phyloP scores from a whole-genome alignment of 2,888 invertebrate genomes.

The Amiota mariae region DNA sequence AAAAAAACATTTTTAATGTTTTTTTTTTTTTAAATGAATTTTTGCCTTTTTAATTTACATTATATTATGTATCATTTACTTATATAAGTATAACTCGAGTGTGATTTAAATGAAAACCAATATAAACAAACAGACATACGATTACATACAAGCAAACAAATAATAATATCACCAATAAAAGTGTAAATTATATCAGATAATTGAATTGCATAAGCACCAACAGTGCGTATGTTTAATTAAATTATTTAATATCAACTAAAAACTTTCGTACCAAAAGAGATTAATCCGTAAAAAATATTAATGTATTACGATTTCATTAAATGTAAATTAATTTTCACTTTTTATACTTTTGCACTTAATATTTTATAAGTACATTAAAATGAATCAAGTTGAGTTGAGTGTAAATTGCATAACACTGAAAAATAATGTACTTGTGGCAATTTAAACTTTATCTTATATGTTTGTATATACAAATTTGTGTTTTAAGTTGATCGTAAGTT shows the following conservation, averaged over 20 bases:
- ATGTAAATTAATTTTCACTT: not conserved
- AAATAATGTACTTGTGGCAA: not conserved
- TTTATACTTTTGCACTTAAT: not conserved
- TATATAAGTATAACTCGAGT: not conserved
- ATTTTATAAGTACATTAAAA: not conserved
- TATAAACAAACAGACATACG: too few relatives aligned
- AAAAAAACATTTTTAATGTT: not conserved
- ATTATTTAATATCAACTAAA: conserved; percentile 15
- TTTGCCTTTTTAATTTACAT: conserved; percentile 50
- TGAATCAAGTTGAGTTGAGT: too few relatives aligned
- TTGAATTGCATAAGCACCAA: conserved; percentile 50
- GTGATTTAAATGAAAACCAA: not conserved
- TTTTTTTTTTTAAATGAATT: too few relatives aligned
- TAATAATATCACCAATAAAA: not conserved
- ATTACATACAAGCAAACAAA: too few relatives aligned
- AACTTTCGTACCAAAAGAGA: not conserved
- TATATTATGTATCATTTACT: not conserved
- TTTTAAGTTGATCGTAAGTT: too few relatives aligned
- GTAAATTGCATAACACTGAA: too few relatives aligned
- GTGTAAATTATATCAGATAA: conserved; percentile 58
- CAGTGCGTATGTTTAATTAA: conserved; percentile 53
- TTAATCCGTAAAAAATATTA: not conserved
- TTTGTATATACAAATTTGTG: too few relatives aligned
- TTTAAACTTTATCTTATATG: not conserved
- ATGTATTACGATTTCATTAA: conserved; percentile 17